Evolutionary conservation across 2,113 vertebrate genomes (phyloP), one percentile per base, ranked within the genome.

Genomic region (Microcebus murinus): DNA sequence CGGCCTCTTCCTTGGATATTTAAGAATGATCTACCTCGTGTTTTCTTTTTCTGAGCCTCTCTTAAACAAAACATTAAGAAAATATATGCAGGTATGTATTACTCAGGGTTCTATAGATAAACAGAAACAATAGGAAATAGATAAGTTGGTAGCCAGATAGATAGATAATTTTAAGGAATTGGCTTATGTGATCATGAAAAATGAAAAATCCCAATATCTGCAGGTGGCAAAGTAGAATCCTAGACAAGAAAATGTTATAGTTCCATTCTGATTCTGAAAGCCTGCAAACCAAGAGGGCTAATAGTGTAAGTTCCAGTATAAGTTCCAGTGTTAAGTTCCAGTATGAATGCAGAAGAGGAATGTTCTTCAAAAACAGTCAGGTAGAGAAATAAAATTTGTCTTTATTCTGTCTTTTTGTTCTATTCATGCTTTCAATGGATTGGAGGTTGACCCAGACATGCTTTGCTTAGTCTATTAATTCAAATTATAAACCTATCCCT

Each of bases 231-330:
- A 1, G n/a, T 73, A 21, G 11, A 81, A 52, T 31, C 9, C 23
- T 5, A 20, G 48, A 31, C 23, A 4, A 74, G 2, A 9, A 34
- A 21, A 25, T 6, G 1, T 2, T 20, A 3, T 1, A 27, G 1
- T 63, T 87, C 4, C 20, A 45, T 2, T 84, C 34, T 84, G 8
- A 29, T 12, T 31, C 10, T 42, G n/a, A 55, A 39, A 6, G 9
- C 25, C 34, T 36, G 12, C 52, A 18, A 50, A 74, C 8, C 55
- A 10, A 4, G 25, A 74, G 11, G 1, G 27, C 29, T 34, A 12
- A 84, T 13, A 4, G 1, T 17, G 11, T 23, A 61, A 73, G 6
- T 61, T 71, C 14, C 39, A 36, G 8, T 29, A 45, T 45, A 45
- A 45, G 45, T 45, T 45, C 45, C 45, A 45, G 45, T 45, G 42